Evolutionary conservation across 2,113 vertebrate genomes (phyloP), one percentile per base, ranked within the genome.

Genomic region (Atractosteus spatula): DNA sequence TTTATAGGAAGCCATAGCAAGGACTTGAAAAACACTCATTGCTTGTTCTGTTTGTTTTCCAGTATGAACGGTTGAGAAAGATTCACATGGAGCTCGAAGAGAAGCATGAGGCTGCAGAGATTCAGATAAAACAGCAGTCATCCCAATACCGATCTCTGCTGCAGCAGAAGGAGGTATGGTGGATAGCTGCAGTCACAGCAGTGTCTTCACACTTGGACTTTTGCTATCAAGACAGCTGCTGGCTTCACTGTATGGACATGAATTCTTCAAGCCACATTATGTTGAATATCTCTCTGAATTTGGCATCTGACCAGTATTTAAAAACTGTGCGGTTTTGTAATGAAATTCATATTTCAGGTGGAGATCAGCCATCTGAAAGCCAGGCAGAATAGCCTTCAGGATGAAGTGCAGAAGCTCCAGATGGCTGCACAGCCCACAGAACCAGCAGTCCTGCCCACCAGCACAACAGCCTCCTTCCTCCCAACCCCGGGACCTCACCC

Each of bases 341-440:
- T 69, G 67, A 29, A 54, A n/a, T 57, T 12, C 4, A 55, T 45
- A 14, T 67, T 78, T 41, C 72, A 99, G 97, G 97, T 98, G 71
- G 97, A 98, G 83, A 93, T 99, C 88, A 97, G 93, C 80, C 97
- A 96, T 82, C 89, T 99, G 3, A 99, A 98, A 86, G 95, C 94
- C 59, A 93, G 94, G n/a, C 95, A 98, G 82, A 95, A 86, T 59
- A 86, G 89, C 0, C 88, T 99, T 0, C 96, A 98, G 69, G 97
- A 99, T 0, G 93, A 99, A 63, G 66, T 98, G 72, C 94, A 92
- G 83, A 96, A 94, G 70, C 81, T 95, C 13, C 95, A 95, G 67
- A 84, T 80, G 0, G 87, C 93, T 13, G 80, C 93, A 66, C 94
- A 93, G 74, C 73, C 89, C 0, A 77, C 64, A 0, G 84, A 83